Base-by-base conservation (phyloP, 2,113 vertebrate species). In the Alouatta palliata region DNA sequence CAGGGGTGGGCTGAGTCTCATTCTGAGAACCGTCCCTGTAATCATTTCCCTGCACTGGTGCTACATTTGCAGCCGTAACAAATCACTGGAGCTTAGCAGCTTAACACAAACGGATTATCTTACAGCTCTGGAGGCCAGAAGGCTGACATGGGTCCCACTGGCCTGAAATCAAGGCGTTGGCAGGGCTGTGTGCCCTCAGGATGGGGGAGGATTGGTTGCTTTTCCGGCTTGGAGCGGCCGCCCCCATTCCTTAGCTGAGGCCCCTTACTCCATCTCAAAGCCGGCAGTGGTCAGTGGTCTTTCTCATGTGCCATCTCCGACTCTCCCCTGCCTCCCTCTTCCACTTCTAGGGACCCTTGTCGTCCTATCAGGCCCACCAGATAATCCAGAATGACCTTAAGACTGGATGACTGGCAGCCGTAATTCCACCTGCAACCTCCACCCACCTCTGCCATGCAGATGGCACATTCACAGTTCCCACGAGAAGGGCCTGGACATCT, bases 381-480 rank as follows among this genome's bases (percentile, higher is more conserved):
- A 66, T 16, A 71, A 71, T 11, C 32, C 21, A 81, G 27, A 64
- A n/a, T 32, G 32, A 27, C 0, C 17, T 14, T 11, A 7, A 76
- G 88, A 37, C 32, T 35, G n/a, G 25, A 16, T 20, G 49, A n/a
- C 2, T 8, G 19, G 54, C 14, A 27, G 9, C 37, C 43, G 6
- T 56, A 10, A n/a, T 6, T n/a, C 43, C 43, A 45, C 13, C 27
- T 21, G 23, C 4, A 20, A 11, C 64, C 3, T 1, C 19, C 7
- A 5, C 0, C 0, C 3, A 2, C 43, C 58, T 32, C 0, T 3
- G 8, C 61, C n/a, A 10, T 0, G 0, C 49, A 21, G 3, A 16
- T 7, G 25, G 12, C 0, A 1, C 0, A 23, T 8, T 35, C 37
- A 7, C 16, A 12, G 66, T 30, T 35, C 35, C 75, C 0, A 12